phyloP scores from a whole-genome alignment of 2,797 vertebrate species.

The Nannoperca australis region DNA sequence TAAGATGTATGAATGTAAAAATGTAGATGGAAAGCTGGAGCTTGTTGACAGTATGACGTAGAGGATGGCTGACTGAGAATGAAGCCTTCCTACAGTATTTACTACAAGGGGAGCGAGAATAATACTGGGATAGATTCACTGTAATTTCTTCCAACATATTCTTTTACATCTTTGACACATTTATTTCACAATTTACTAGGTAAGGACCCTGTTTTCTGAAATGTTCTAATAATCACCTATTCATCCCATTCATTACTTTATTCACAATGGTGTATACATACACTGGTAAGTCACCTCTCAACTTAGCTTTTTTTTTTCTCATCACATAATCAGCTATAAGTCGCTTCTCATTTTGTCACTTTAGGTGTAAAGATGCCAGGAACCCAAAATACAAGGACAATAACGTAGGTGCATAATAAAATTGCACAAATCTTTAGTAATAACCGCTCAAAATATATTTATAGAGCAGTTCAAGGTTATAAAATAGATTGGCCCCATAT shows the following conservation, averaged over 20 bases:
- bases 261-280: background rate
- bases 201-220: background rate
- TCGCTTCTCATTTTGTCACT: no score
- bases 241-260: no score
- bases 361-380: no score
- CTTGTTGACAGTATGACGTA: background rate
- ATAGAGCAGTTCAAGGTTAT: no score
- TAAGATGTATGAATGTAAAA: slow-evolving; percentile 22
- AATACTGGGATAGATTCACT: background rate
- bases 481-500: no score
- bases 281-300: background rate
- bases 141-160: background rate
- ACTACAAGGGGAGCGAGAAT: background rate
- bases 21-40: slow-evolving; percentile 18
- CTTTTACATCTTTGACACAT: background rate
- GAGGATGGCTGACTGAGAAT: background rate
- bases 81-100: background rate
- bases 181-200: background rate
- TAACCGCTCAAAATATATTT: no score
- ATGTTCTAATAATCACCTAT: background rate
- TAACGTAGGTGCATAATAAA: no score
- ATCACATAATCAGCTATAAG: background rate
- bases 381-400: no score
- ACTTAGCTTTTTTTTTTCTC: background rate
- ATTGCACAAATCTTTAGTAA: no score